These are phyloP conservation scores for Acleris sparsana DNA, from an alignment of 2,888 invertebrate genomes.

Conservation along the genomic window DNA sequence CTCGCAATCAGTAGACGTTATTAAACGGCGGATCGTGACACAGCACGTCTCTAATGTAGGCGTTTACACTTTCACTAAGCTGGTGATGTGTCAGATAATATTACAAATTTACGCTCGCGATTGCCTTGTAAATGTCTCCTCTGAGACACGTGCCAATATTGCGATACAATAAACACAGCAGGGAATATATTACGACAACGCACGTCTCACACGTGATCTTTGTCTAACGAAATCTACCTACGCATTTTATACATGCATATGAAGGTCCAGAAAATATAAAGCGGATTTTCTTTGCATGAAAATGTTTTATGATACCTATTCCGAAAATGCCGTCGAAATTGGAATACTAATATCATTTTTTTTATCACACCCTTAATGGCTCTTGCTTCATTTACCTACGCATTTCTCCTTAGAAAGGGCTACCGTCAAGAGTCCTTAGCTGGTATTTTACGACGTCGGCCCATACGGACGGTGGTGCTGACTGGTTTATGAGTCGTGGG, in stretches of 20 bases:
- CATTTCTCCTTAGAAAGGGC: constrained; percentile 52
- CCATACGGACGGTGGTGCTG: constrained; percentile 56
- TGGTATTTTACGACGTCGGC: constrained; percentile 60
- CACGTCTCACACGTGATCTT: constrained; percentile 21
- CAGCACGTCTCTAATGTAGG: constrained; percentile 46
- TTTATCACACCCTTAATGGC: constrained; percentile 39
- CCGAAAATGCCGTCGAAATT: constrained; percentile 1
- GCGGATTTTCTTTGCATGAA: not conserved
- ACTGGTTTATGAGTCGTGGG: constrained; percentile 68
- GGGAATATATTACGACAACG: constrained; percentile 28
- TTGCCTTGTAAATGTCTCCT: constrained; percentile 30
- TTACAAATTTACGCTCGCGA: constrained; percentile 47
- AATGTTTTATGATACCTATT: not conserved
- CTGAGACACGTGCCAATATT: constrained; percentile 29
- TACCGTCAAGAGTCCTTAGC: constrained; percentile 56
- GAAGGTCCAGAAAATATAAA: constrained; percentile 7
- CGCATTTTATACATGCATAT: constrained; percentile 21
- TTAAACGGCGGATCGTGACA: constrained; percentile 45
- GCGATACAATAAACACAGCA: constrained; percentile 26
- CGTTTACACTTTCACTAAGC: constrained; percentile 49
- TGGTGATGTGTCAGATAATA: constrained; percentile 48
- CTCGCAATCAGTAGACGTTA: constrained; percentile 37
- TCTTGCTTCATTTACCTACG: constrained; percentile 39
- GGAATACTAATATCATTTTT: constrained; percentile 33
- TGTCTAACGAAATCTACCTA: constrained; percentile 1